These are phyloP conservation scores for Dasypus novemcinctus DNA, from an alignment of 2,113 vertebrate genomes.

Conservation along the genomic window DNA sequence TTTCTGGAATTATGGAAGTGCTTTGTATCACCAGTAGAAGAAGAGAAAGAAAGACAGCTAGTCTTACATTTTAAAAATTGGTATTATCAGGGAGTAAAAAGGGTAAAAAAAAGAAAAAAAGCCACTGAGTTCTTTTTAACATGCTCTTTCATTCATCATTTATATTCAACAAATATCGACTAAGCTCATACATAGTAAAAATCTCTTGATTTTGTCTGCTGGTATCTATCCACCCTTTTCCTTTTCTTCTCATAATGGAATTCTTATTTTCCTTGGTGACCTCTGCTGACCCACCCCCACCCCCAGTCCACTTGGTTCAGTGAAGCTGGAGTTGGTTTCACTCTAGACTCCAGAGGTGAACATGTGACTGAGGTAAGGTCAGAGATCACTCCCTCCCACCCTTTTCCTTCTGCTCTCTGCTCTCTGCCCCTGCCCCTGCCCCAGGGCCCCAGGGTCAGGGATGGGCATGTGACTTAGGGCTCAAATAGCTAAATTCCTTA, in stretches of 20 bases:
- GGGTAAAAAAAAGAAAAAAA: neutral
- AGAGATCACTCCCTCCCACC: neutral
- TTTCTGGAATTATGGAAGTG: neutral
- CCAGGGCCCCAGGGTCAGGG: neutral
- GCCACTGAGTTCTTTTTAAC: neutral
- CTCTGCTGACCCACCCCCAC: too few relatives aligned
- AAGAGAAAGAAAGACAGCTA: neutral
- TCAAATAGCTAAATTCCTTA: neutral
- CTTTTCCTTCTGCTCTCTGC: too few relatives aligned
- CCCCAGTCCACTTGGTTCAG: neutral
- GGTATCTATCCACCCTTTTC: neutral
- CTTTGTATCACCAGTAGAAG: conserved; percentile 4
- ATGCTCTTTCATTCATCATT: neutral
- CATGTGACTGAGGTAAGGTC: neutral
- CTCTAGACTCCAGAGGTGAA: neutral
- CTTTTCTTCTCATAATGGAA: neutral
- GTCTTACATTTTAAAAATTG: neutral
- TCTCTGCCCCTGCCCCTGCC: neutral
- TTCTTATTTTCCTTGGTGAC: neutral
- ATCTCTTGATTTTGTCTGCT: neutral
- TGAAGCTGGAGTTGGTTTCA: neutral
- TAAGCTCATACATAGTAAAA: neutral
- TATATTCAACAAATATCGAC: neutral
- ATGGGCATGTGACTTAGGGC: neutral
- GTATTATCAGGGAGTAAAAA: neutral